Evolutionary conservation across 2,797 vertebrate species (phyloP).

Genomic region (Amphiprion clarkii): DNA sequence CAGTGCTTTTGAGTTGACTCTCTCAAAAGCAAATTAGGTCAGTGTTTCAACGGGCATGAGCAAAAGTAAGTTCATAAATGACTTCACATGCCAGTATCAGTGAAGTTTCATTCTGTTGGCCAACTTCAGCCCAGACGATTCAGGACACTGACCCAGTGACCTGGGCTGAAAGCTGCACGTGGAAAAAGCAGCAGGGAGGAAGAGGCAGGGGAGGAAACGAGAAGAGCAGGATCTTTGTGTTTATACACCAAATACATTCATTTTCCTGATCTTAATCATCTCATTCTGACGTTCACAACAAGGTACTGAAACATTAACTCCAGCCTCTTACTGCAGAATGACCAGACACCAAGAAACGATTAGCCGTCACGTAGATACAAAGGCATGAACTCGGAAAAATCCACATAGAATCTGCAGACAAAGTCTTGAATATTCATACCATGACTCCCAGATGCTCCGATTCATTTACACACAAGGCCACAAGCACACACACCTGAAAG

Average conservation of each 20-base stretch:
- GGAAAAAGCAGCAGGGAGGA: slow-evolving; percentile 41
- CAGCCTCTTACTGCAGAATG: slow-evolving; percentile 8
- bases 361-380: not conserved
- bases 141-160: slow-evolving; percentile 59
- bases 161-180: slow-evolving; percentile 21
- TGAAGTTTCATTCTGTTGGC: slow-evolving; percentile 26
- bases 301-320: slow-evolving; percentile 3
- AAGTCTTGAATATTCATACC: not conserved
- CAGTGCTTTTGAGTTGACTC: no score
- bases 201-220: slow-evolving; percentile 15
- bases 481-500: slow-evolving; percentile 49
- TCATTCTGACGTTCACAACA: slow-evolving; percentile 7
- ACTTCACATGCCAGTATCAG: slow-evolving; percentile 4
- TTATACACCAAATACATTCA: slow-evolving; percentile 21
- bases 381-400: not conserved
- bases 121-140: slow-evolving; percentile 32
- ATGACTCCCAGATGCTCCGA: no score
- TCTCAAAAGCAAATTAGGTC: slow-evolving; percentile 15
- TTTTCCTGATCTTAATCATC: slow-evolving; percentile 16
- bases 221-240: slow-evolving; percentile 20
- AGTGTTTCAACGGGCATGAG: slow-evolving; percentile 5
- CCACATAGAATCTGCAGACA: slow-evolving; percentile 11
- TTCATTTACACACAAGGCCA: not conserved
- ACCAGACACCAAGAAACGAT: slow-evolving; percentile 30
- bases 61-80: not conserved